Base-by-base conservation (phyloP, 1,140 invertebrate species). In the Saccostrea echinata region DNA sequence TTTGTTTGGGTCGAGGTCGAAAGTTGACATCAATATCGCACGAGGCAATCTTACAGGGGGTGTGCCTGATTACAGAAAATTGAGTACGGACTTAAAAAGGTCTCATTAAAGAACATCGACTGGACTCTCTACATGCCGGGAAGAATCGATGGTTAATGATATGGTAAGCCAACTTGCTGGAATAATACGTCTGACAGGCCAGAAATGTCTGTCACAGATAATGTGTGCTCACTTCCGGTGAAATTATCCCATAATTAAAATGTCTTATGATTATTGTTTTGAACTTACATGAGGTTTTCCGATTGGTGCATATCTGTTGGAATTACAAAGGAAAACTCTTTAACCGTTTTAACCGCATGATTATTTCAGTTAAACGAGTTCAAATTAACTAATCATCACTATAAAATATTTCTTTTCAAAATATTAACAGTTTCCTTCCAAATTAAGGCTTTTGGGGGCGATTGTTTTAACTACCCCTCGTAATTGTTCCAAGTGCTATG, bases 21-120 rank as follows among this genome's bases (percentile, higher is more conserved):
- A 76, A 76, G 68, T 76, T 76, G 27, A 76, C 68, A 61, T 61
- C 68, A 30, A 30, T 76, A 76, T 33, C 24, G 27, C 68, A 76
- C 27, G 12, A 27, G 68, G 68, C 68, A 76, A 33, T 18, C 24
- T 30, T 16, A 12, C 24, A 76, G 9, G 68, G 68, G 68, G 24
- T 27, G 24, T 27, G 24, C 30, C 68, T 30, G 24, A 76, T 76
- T 30, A 18, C 27, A 27, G 30, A 12, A 33, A 18, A 76, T 76
- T 21, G 55, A 61, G 55, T 21, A 61, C 55, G 18, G 55, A 21
- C 55, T 61, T 61, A 76, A 76, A 76, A 27, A 76, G 68, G 27
- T 76, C 68, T 76, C 68, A 76, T 76, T 76, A 76, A 76, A 11
- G 16, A n/a, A 27, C 68, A 16, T 27, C 24, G 68, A 12, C 68